phyloP scores from a whole-genome alignment of 2,113 vertebrate genomes.

The Carassius gibelio region DNA sequence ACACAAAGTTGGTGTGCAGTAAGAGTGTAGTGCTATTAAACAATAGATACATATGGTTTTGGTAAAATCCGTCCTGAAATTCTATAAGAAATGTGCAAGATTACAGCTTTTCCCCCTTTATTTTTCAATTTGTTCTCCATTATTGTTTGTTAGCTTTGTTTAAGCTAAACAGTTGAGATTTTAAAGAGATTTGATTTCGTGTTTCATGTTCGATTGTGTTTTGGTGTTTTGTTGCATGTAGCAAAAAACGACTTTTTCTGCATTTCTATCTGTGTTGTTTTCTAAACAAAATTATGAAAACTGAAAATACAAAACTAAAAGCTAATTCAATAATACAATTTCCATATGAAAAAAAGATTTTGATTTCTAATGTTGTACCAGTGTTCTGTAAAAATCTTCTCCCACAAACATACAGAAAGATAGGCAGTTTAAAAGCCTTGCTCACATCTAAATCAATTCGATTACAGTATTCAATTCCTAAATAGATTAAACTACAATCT shows the following conservation, averaged over 20 bases:
- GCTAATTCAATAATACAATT: not conserved
- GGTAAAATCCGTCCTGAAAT: not conserved
- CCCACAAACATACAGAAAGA: not conserved
- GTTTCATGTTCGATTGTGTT: too few relatives aligned
- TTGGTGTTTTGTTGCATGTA: too few relatives aligned
- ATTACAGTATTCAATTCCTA: constrained; percentile 2
- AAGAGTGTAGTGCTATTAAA: not conserved
- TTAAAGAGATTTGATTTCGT: not conserved
- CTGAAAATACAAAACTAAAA: not conserved
- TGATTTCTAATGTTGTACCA: not conserved
- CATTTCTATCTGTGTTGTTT: too few relatives aligned
- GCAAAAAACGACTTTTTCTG: too few relatives aligned
- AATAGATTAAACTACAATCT: not conserved
- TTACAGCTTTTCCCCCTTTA: not conserved
- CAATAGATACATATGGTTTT: not conserved
- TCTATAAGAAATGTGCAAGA: not conserved
- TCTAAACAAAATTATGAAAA: too few relatives aligned
- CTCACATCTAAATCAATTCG: constrained; percentile 1
- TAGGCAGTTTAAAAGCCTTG: not conserved
- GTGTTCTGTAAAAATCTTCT: not conserved
- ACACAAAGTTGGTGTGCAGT: not conserved
- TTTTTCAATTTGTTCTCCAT: not conserved
- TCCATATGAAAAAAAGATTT: not conserved
- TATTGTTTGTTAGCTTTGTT: not conserved
- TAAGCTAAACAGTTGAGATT: not conserved